Evolutionary conservation across 2,888 invertebrate species (phyloP), one percentile per base, ranked within the genome.

Genomic region (Antheraea yamamai): DNA sequence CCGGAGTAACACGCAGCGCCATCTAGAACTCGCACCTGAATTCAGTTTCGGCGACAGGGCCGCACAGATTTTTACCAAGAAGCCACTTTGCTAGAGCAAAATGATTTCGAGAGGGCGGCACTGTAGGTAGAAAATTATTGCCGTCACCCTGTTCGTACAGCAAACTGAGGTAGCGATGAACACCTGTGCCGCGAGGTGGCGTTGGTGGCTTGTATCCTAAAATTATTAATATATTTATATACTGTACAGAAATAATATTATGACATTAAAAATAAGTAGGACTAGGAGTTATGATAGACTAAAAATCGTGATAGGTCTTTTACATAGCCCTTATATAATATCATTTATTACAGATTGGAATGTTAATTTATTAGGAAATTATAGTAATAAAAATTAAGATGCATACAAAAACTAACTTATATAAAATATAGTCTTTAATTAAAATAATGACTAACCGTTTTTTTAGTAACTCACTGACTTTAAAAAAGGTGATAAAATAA

Each of bases 191-290:
- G 80, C 90, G 91, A 87, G 95, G 91, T 84, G 95, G 95, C 87
- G 91, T 81, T 85, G 95, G 95, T 8, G 92, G 87, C 75, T 92
- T 92, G 81, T 94, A 95, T 20, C 88, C 95, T 95, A 79, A n/a
- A 79, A 79, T 58, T 39, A 64, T 20, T 8, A 68, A 16, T 30
- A 66, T 4, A 66, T 6, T 10, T 23, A 30, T 30, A 16, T 10
- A 10, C 64, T 26, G 7, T 26, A 66, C 12, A 66, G 23, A 61
- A n/a, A n/a, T 10, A 61, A 61, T 23, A 61, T 61, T 61, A 61
- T 61, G 3, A 16, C 16, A 16, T 10, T 66, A 6, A 66, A 66
- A 18, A 30, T 16, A 14, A 12, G 26, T 23, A 61, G 55, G 0
- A 55, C 20, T 20, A 20, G 3, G 10, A 10, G 4, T 61, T 23